Percentiles rank a stretch among this genome's conserved stretches.
Conservation (phyloP, 2,888 invertebrate species). For the Mesopsocus fuscifrons region DNA sequence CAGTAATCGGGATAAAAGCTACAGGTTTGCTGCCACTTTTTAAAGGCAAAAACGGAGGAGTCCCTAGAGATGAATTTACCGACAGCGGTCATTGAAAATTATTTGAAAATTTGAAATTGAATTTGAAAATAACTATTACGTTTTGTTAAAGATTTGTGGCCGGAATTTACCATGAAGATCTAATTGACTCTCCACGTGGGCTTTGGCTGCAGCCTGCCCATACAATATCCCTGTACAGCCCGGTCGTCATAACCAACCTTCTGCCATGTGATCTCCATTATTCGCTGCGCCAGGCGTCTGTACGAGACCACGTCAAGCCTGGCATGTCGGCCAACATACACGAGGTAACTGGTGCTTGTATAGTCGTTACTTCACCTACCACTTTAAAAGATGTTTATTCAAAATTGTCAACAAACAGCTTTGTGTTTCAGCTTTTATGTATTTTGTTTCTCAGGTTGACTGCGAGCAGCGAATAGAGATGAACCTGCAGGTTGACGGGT, state of each 20-base stretch:
- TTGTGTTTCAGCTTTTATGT: no score
- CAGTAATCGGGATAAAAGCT: conserved; percentile 26
- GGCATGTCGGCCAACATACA: conserved; percentile 17
- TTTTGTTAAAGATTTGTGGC: conserved; percentile 48
- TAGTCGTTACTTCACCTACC: no score
- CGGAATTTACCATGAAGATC: conserved; percentile 59
- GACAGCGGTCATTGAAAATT: not conserved
- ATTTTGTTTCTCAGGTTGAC: conserved; percentile 41
- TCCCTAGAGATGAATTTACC: not conserved
- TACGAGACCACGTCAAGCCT: conserved; percentile 24
- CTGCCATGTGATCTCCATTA: conserved; percentile 64
- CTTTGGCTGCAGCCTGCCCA: conserved; percentile 54
- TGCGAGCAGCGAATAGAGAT: conserved; percentile 53
- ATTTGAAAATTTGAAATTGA: not conserved
- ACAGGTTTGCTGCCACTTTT: conserved; percentile 23
- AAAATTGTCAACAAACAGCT: no score
- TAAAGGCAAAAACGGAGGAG: not conserved
- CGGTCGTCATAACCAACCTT: conserved; percentile 68
- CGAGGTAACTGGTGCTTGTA: conserved; percentile 14
- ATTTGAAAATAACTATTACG: no score
- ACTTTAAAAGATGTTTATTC: no score
- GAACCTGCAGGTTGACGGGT: conserved; percentile 64
- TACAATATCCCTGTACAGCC: conserved; percentile 64
- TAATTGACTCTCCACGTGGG: conserved; percentile 37
- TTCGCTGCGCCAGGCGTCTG: conserved; percentile 28